These are phyloP conservation scores for Labrus mixtus DNA, from an alignment of 2,113 vertebrate genomes.

Conservation along the genomic window DNA sequence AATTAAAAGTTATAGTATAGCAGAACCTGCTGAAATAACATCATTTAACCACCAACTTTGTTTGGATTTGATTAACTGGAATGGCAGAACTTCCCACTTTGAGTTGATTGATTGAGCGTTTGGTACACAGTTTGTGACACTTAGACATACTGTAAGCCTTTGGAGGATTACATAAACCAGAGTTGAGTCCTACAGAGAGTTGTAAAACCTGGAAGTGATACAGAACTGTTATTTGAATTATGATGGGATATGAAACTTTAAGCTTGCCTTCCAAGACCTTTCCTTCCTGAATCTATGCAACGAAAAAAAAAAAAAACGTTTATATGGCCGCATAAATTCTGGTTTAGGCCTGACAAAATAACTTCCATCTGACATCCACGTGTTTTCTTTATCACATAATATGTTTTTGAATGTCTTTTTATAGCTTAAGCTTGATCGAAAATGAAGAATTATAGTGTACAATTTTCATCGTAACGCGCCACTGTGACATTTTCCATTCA, in stretches of 20 bases:
- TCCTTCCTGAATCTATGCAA: slow-evolving; percentile 33
- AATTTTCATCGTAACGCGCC: slow-evolving; percentile 20
- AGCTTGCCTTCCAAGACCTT: slow-evolving; percentile 34
- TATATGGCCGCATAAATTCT: slow-evolving; percentile 35
- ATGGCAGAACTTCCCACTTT: slow-evolving; percentile 15
- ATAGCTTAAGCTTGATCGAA: slow-evolving; percentile 40
- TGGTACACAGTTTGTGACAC: slow-evolving; percentile 17
- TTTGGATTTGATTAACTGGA: slow-evolving; percentile 29
- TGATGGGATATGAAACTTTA: slow-evolving; percentile 22
- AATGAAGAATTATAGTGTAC: slow-evolving; percentile 23
- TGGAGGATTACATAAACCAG: slow-evolving; percentile 2
- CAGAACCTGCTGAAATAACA: slow-evolving; percentile 20
- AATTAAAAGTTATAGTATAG: slow-evolving; percentile 38
- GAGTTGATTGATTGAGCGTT: slow-evolving; percentile 31
- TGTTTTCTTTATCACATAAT: slow-evolving; percentile 57
- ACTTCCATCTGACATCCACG: slow-evolving; percentile 28
- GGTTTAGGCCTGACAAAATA: slow-evolving; percentile 13
- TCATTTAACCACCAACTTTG: slow-evolving; percentile 14
- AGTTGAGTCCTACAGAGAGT: slow-evolving; percentile 14
- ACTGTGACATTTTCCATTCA: slow-evolving; percentile 40
- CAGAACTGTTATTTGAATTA: slow-evolving; percentile 35
- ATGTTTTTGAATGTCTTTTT: slow-evolving; percentile 40
- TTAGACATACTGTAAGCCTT: slow-evolving; percentile 9
- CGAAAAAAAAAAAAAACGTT: no score
- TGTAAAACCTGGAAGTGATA: slow-evolving; percentile 35